Conservation (phyloP, 2,797 vertebrate species). For the Parauchenoglanis ngamensis region DNA sequence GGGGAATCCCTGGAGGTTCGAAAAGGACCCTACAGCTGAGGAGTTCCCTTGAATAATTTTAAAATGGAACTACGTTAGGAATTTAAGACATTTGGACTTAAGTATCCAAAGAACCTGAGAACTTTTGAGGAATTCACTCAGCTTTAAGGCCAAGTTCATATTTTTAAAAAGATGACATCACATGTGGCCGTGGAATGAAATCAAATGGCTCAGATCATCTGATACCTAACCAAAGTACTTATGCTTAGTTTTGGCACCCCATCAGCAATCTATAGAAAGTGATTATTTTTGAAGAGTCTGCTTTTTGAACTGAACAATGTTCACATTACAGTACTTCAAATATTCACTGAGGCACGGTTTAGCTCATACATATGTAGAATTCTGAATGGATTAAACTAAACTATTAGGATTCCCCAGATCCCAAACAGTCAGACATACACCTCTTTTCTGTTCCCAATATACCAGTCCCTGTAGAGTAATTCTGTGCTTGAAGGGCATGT, state of each 20-base stretch:
- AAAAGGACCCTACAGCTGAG: neutral
- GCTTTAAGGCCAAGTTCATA: neutral
- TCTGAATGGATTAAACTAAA: neutral
- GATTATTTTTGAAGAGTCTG: neutral
- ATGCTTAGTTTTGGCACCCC: neutral
- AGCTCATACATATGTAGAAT: neutral
- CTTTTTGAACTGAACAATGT: neutral
- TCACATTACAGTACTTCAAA: neutral
- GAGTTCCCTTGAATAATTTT: neutral
- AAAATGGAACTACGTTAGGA: neutral
- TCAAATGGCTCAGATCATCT: neutral
- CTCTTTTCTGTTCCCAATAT: slow-evolving; percentile 12
- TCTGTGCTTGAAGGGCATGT: slow-evolving; percentile 31
- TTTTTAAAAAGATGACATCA: neutral
- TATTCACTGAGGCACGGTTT: neutral
- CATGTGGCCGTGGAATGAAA: neutral
- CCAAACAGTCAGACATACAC: neutral
- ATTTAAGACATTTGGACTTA: neutral
- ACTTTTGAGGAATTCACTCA: neutral
- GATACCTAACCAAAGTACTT: neutral
- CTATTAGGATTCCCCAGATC: neutral
- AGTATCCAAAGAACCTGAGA: neutral
- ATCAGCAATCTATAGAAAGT: neutral
- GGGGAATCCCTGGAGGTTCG: neutral
- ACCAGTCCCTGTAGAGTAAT: slow-evolving; percentile 22